Evolutionary conservation across 2,797 vertebrate genomes (phyloP), one percentile per base, ranked within the genome.

Genomic region (Apogon hyalosoma): DNA sequence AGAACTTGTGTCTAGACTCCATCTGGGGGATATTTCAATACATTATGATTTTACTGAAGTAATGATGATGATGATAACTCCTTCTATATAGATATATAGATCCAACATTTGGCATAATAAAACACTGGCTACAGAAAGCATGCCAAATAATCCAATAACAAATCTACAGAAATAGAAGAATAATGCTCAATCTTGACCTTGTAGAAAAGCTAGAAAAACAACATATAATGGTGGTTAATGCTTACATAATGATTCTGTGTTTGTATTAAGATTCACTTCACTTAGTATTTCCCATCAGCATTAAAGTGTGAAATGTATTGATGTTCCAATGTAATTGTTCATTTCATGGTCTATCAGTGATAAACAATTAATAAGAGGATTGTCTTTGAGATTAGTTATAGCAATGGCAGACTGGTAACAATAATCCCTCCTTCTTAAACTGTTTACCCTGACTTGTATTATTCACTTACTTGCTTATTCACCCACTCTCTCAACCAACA

Each of bases 281-380:
- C 68, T 86, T 72, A 38, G 56, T 65, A 75, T 84, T 82, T 71
- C 59, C 58, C 68, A 76, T 82, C 69, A 75, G 70, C 76, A 67
- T 82, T 68, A 79, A 83, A 86, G 84, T 88, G 87, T 90, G 89
- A 91, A 91, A 91, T 86, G 81, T 82, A 86, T 86, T 85, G 87
- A 91, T 90, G 88, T 88, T 76, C 75, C 66, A 65, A 82, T 86
- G 80, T 89, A 90, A 93, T 91, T 90, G 90, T 88, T 88, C 87
- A 92, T 91, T 88, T 91, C 90, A 92, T 76, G 89, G 79, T 90
- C 87, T 66, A 91, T 90, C 87, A 87, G 85, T 49, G 62, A 82
- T 87, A 89, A 91, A 90, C 87, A 93, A 94, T 93, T 92, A 92
- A 92, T 88, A 88, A 79, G n/a, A 84, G 73, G 84, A 84, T 75